Evolutionary conservation across 2,888 invertebrate genomes (phyloP).

Genomic region (Theretra japonica): DNA sequence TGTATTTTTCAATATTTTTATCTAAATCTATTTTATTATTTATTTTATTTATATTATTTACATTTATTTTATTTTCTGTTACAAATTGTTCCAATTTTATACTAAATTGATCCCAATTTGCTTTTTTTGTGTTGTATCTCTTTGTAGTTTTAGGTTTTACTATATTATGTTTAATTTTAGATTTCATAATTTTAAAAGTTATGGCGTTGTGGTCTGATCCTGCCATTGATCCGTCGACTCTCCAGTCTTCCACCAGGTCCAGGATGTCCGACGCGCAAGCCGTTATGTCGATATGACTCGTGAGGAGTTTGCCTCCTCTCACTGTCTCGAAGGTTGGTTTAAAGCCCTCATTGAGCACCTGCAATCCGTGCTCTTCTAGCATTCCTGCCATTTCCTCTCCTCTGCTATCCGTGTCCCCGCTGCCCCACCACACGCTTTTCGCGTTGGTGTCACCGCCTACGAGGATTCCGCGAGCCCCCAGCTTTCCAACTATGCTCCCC

Average conservation of each 20-base stretch:
- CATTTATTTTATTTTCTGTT: conserved; percentile 13
- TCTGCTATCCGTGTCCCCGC: conserved; percentile 4
- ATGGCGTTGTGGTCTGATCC: conserved; percentile 38
- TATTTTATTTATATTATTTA: conserved; percentile 28
- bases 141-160: not conserved
- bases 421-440: too few species aligned
- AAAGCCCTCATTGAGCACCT: conserved; percentile 35
- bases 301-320: too few species aligned
- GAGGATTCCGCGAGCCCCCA: too few species aligned
- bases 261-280: too few species aligned
- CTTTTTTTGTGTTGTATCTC: conserved; percentile 13
- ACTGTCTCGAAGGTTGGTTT: conserved; percentile 31
- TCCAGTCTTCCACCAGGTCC: conserved; percentile 24
- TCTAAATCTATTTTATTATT: conserved; percentile 26
- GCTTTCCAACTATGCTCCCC: too few species aligned
- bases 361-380: conserved; percentile 25
- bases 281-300: too few species aligned
- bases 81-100: not conserved
- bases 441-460: too few species aligned
- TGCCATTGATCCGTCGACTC: conserved; percentile 31
- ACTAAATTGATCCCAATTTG: not conserved
- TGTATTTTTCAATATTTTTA: conserved; percentile 5
- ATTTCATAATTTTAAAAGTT: conserved; percentile 5
- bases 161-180: not conserved
- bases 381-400: conserved; percentile 27